Evolutionary conservation across 1,140 invertebrate genomes (phyloP), one percentile per base, ranked within the genome.

Genomic region (Lutraria rhynchaena): DNA sequence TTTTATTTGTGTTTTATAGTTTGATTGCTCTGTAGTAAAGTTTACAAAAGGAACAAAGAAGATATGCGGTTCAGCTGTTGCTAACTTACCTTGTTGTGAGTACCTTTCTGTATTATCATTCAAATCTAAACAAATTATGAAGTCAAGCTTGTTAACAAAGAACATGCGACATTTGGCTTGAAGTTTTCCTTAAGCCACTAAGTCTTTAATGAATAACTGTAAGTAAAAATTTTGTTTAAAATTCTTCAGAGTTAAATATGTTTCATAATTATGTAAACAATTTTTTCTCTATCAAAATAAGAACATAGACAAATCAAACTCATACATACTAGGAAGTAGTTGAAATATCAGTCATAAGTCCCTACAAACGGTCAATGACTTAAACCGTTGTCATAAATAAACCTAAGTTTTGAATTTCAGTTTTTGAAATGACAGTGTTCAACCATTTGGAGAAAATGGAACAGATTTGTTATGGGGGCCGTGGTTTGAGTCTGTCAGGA

Each of bases 371-470:
- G n/a, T 13, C 46, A 49, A 49, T 49, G n/a, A 49, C 11, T n/a
- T 49, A n/a, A 49, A 13, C n/a, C n/a, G n/a, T n/a, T n/a, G n/a
- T n/a, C n/a, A n/a, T n/a, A n/a, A n/a, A n/a, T n/a, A n/a, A n/a
- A n/a, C n/a, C n/a, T n/a, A n/a, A n/a, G n/a, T n/a, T 49, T 22
- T 19, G 31, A 19, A 7, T 67, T 67, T 57, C 76, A 80, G 76
- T 65, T 17, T 24, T 80, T 15, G 63, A 80, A 27, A 80, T 80
- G 76, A 57, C 57, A 49, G 46, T 80, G 76, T 67, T 31, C 31
- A 24, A 37, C 0, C 33, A 69, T 29, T 35, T 80, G 15, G 65
- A 80, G 44, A 33, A 4, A 27, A 80, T 80, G 15, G 76, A 80
- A 49, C 29, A 58, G 11, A 51, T 80, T 4, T 29, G 17, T n/a